Percentiles rank a stretch among this genome's conserved stretches.
These are phyloP conservation scores for Tiaroga cobitis DNA, from an alignment of 2,797 vertebrate species.

Conservation along the genomic window DNA sequence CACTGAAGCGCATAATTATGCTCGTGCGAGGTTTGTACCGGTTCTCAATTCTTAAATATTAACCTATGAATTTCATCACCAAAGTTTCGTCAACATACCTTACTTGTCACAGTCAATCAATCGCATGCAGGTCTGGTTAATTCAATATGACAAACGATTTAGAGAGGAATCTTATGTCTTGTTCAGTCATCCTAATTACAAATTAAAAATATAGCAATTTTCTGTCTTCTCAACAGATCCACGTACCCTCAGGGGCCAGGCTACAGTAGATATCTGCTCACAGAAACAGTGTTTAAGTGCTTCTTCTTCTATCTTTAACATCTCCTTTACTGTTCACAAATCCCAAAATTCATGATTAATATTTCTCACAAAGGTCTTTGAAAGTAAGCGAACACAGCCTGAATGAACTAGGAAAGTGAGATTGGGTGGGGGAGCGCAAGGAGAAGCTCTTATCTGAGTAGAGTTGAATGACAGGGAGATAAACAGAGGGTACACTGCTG, in stretches of 20 bases:
- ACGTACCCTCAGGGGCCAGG: background rate
- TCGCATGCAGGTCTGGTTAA: background rate
- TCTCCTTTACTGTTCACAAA: background rate
- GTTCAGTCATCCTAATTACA: background rate
- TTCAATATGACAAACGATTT: background rate
- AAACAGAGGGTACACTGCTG: conserved; percentile 41
- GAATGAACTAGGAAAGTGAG: conserved; percentile 21
- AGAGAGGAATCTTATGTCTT: background rate
- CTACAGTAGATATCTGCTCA: background rate
- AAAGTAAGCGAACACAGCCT: conserved; percentile 13
- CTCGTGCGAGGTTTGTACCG: background rate
- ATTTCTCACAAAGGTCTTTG: background rate
- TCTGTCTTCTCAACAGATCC: background rate
- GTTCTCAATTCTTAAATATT: conserved; percentile 17
- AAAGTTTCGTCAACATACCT: background rate
- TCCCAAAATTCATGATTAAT: background rate
- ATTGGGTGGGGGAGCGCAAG: background rate
- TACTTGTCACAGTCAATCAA: background rate
- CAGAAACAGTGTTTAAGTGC: background rate
- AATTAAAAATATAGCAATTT: background rate
- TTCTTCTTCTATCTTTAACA: background rate
- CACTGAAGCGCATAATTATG: conserved; percentile 7
- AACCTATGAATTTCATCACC: conserved; percentile 10
- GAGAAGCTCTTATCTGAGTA: conserved; percentile 24
- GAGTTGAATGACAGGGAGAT: conserved; percentile 35